A percentile compares a stretch with the other conserved stretches of the same genome.
Evolutionary conservation across 35 echinoderm and acorn worm species (phyloP).

Genomic region (Patiria miniata): DNA sequence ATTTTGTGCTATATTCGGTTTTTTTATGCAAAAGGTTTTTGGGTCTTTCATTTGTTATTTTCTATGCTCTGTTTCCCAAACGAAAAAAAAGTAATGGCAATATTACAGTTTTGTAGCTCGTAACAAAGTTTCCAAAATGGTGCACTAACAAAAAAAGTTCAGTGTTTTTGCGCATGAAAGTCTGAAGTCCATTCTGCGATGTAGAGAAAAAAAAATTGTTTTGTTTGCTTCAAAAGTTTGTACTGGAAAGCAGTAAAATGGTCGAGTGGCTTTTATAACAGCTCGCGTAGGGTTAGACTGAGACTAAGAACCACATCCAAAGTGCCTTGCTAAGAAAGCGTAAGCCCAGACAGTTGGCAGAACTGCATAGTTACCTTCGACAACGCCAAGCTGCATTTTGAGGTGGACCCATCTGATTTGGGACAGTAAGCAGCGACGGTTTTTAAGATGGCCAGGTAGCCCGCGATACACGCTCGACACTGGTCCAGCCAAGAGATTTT

Average conservation of each 20-base stretch:
- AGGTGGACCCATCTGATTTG: background rate
- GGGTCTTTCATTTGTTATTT: background rate
- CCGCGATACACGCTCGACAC: background rate
- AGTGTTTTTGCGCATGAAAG: too few species aligned
- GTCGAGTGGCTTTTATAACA: conserved; percentile 9
- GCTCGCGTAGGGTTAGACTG: background rate
- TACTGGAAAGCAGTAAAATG: background rate
- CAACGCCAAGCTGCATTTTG: too few species aligned
- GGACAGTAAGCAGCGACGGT: background rate
- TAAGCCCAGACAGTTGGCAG: too few species aligned
- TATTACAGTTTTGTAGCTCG: background rate
- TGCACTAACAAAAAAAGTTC: background rate
- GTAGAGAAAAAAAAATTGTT: too few species aligned
- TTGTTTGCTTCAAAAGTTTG: too few species aligned
- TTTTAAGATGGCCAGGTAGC: conserved; percentile 22
- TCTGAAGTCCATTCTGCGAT: too few species aligned
- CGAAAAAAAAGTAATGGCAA: background rate
- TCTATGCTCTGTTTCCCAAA: background rate
- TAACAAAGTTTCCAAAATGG: background rate
- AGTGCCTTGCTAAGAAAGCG: background rate
- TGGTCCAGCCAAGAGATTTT: background rate
- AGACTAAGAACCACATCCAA: background rate
- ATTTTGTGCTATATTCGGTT: background rate
- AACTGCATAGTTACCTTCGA: too few species aligned
- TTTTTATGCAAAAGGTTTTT: background rate